Evolutionary conservation across 1,140 invertebrate genomes (phyloP), one percentile per base, ranked within the genome.

Genomic region (Dolichoris vasculosae): DNA sequence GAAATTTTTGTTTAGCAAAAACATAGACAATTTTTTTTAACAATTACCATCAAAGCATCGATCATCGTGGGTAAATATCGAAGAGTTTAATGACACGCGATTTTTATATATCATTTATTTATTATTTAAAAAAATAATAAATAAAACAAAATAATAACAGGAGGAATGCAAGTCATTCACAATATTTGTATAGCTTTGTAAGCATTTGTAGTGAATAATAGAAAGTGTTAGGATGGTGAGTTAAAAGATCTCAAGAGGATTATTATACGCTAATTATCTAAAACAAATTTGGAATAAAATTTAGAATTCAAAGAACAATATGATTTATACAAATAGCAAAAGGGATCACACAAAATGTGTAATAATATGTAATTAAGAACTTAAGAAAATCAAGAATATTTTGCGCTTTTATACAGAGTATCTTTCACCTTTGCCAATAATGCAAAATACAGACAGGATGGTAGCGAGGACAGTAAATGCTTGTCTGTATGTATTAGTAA

Each of bases 361-460:
- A 81, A 83, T 87, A 87, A 87, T 87, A 86, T 82, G 67, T 85
- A 84, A 86, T 86, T 67, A 81, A 86, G 30, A 85, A 87, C 51
- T 83, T 83, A 32, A 84, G 48, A 78, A 84, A 84, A 84, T 69
- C 15, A 80, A 63, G 43, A 85, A n/a, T 82, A 85, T 85, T 85
- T 81, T 85, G 84, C 78, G 78, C 84, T 85, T 81, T 71, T 75
- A 67, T 40, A 86, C 82, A 76, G 85, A 86, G 79, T 84, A 87
- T 88, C 88, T 88, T 90, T 87, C 86, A 88, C 87, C 87, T 91
- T 89, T 91, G 89, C 89, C 89, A 91, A 89, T 90, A 92, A 91
- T 91, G 89, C 90, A 91, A 92, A 91, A 90, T 91, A 93, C 92
- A 92, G 92, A 93, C 92, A 93, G 92, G 91, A 93, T 93, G 92